Evolutionary conservation across 2,113 vertebrate genomes (phyloP).

Genomic region (Passer montanus): DNA sequence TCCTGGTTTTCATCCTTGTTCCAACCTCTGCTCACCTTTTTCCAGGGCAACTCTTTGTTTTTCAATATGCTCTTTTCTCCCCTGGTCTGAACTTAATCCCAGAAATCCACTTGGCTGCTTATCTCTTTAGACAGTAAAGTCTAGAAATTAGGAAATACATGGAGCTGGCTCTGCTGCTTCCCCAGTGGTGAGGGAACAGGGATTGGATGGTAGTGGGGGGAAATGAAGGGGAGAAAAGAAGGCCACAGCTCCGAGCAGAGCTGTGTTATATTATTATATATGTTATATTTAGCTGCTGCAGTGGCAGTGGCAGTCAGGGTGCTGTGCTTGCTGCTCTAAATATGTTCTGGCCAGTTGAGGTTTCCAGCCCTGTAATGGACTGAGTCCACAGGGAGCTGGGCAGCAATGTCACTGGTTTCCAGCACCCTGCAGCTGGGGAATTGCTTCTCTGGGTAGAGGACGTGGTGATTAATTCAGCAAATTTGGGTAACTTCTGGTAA

Average conservation of each 20-base stretch:
- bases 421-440: neutral
- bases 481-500: neutral
- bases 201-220: neutral
- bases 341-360: neutral
- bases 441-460: neutral
- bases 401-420: neutral
- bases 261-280: constrained; percentile 15
- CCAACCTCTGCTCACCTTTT: constrained; percentile 2
- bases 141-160: constrained; percentile 46
- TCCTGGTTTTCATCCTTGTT: neutral
- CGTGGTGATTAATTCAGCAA: neutral
- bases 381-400: neutral
- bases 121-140: neutral
- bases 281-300: constrained; percentile 45
- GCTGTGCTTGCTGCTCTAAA: constrained; percentile 29
- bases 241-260: neutral
- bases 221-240: neutral
- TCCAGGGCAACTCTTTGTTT: constrained; percentile 6
- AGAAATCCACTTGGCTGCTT: constrained; percentile 32
- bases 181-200: neutral
- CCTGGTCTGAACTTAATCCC: constrained; percentile 22
- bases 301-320: neutral
- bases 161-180: neutral
- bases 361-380: neutral
- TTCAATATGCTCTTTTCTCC: neutral